These are phyloP conservation scores for Ctenopoma multispine DNA, from an alignment of 2,797 vertebrate species.

Conservation along the genomic window DNA sequence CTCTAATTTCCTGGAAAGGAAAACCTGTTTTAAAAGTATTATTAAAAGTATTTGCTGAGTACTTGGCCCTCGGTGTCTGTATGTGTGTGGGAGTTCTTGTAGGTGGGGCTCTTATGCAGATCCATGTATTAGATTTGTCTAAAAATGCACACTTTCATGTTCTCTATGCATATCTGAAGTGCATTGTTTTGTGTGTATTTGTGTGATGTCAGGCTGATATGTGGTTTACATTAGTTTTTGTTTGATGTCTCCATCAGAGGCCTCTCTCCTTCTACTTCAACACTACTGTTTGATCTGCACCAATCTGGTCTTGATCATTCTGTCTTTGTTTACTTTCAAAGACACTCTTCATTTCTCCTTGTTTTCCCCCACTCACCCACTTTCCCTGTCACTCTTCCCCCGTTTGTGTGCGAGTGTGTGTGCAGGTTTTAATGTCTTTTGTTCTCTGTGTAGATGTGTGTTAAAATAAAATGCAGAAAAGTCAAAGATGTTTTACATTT, in stretches of 20 bases:
- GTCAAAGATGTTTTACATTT: constrained; percentile 53
- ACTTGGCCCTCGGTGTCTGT: constrained; percentile 40
- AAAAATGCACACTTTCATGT: constrained; percentile 21
- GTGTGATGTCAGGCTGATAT: constrained; percentile 63
- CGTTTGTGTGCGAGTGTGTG: constrained; percentile 15
- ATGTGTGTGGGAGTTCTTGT: constrained; percentile 17
- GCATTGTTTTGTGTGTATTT: constrained; percentile 21
- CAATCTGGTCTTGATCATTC: constrained; percentile 82
- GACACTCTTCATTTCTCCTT: constrained; percentile 80
- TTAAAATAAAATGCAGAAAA: constrained; percentile 47
- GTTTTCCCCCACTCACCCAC: constrained; percentile 64
- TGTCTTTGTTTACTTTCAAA: constrained; percentile 80
- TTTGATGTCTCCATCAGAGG: constrained; percentile 83
- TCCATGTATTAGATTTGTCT: constrained; percentile 48
- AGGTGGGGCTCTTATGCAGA: constrained; percentile 25
- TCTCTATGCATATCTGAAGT: not conserved
- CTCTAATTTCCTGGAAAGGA: constrained; percentile 57
- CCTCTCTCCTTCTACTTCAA: constrained; percentile 74
- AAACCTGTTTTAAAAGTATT: constrained; percentile 38
- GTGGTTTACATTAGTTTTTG: constrained; percentile 79
- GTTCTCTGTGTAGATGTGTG: constrained; percentile 57
- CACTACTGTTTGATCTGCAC: constrained; percentile 81
- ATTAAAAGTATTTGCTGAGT: constrained; percentile 47
- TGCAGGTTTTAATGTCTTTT: constrained; percentile 61
- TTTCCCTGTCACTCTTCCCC: constrained; percentile 61